phyloP scores from a whole-genome alignment of 2,797 vertebrate genomes.

The Gallirallus australis region DNA sequence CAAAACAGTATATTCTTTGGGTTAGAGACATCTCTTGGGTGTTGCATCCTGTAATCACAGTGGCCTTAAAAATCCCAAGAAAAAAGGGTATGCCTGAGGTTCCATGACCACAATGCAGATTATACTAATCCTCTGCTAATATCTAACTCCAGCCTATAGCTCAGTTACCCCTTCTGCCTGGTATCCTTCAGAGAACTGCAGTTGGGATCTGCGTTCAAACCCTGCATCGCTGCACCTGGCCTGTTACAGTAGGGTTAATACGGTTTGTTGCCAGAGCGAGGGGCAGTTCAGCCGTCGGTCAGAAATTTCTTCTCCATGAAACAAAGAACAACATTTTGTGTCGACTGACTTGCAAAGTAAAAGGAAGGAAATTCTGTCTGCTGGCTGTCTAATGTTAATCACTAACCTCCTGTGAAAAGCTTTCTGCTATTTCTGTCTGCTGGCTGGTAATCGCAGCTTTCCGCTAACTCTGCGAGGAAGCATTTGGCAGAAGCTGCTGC shows the following conservation, averaged over 20 bases:
- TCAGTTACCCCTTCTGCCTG: neutral
- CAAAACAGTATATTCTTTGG: neutral
- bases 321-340: neutral
- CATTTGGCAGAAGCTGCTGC: neutral
- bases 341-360: neutral
- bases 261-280: neutral
- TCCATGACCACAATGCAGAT: neutral
- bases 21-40: neutral
- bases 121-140: neutral
- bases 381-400: neutral
- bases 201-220: accelerated
- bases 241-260: neutral
- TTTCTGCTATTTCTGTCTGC: neutral
- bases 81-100: neutral
- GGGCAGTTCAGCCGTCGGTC: neutral
- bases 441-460: neutral
- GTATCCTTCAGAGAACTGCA: neutral
- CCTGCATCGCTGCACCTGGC: neutral
- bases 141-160: neutral
- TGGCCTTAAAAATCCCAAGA: neutral
- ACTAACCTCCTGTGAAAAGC: neutral
- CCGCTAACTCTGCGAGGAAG: accelerated
- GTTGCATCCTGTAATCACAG: neutral
- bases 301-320: neutral
- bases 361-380: neutral